Evolutionary conservation across 2,797 vertebrate species (phyloP).

Genomic region (Bryconaethiops microstoma): DNA sequence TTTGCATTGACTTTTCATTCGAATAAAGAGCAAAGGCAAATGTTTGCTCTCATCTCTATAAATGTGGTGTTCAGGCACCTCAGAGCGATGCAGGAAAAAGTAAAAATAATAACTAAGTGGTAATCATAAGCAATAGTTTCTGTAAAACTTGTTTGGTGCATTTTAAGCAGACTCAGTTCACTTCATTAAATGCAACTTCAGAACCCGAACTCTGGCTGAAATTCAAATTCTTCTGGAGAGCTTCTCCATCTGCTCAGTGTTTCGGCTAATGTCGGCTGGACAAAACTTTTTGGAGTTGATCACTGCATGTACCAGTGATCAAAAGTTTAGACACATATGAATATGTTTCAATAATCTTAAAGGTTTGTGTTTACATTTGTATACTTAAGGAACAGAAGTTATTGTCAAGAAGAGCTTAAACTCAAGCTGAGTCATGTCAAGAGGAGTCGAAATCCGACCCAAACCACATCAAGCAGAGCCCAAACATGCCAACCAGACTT

Average conservation of each 20-base stretch:
- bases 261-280: not conserved
- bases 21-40: not conserved
- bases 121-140: not conserved
- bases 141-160: not conserved
- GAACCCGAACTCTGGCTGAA: conserved; percentile 1
- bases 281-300: no score
- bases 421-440: no score
- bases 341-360: no score
- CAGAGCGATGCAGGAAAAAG: not conserved
- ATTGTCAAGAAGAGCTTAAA: no score
- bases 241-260: not conserved
- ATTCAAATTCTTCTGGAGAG: not conserved
- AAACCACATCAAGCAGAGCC: no score
- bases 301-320: no score
- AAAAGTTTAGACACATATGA: no score
- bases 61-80: not conserved
- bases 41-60: not conserved
- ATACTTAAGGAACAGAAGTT: no score
- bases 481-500: no score
- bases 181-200: not conserved
- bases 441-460: no score
- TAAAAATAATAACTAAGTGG: not conserved
- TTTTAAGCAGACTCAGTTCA: not conserved
- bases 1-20: no score
- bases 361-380: no score